Base-by-base conservation (phyloP, 2,113 vertebrate genomes). In the Saimiri boliviensis region DNA sequence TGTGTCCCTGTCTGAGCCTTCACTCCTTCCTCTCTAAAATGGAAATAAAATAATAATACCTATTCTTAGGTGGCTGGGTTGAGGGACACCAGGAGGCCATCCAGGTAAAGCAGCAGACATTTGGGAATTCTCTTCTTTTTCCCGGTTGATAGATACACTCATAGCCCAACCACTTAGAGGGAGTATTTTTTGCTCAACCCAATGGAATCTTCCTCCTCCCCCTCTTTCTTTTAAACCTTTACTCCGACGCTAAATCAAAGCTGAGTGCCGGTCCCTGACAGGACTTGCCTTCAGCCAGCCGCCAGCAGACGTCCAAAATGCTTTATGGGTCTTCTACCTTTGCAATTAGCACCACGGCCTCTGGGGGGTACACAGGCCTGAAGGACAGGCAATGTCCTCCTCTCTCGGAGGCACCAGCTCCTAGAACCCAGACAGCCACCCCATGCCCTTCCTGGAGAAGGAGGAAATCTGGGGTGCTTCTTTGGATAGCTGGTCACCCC, bases 181-280 rank as follows among this genome's bases (percentile, higher is more conserved):
- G 47, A 9, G 35, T n/a, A 7, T 6, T 58, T 93, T 93, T 60
- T 49, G 19, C 45, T 19, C 71, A 32, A 5, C 35, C 21, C 47
- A 1, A 5, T 58, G 92, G 93, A 74, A 14, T 17, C 12, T 5
- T 58, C 40, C 85, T 45, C 58, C 35, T 2, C 74, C 45, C 23
- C 25, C 2, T 23, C 54, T 56, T 81, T 6, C 81, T 74, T 30
- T n/a, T 20, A 52, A 42, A 1, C 68, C 79, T 95, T 25, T 35
- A 81, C 54, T 73, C 42, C 14, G n/a, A 81, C 9, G 20, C 88
- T 97, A 95, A 98, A 97, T 98, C 96, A 97, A 16, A 68, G 68
- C 80, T 42, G 82, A 86, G 96, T 45, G 10, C 89, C 66, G 25
- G 86, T 23, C 79, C 85, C 86, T 12, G 92, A 82, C 95, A 86